These are phyloP conservation scores for Orchesella flavescens DNA, from an alignment of 2,888 invertebrate species.

Conservation along the genomic window DNA sequence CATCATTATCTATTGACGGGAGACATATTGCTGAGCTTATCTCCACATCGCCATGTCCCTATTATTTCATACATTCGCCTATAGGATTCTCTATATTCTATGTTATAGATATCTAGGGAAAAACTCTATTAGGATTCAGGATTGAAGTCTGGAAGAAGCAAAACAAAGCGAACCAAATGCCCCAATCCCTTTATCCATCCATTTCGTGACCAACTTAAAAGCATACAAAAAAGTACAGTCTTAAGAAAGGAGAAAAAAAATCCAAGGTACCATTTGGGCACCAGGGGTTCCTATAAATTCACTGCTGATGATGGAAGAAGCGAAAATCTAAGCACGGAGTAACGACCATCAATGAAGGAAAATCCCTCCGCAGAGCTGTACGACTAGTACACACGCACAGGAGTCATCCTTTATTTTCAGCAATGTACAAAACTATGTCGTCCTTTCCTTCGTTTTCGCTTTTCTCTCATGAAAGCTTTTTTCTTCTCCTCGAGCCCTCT, in stretches of 20 bases:
- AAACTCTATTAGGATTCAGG: neutral
- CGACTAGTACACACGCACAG: slow-evolving; percentile 61
- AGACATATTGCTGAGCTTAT: slow-evolving; percentile 53
- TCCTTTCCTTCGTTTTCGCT: neutral
- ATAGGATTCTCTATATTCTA: too few relatives aligned
- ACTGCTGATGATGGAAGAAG: slow-evolving; percentile 32
- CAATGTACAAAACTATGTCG: slow-evolving; percentile 39
- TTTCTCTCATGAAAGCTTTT: slow-evolving; percentile 27
- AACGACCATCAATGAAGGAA: slow-evolving; percentile 64
- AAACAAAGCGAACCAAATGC: slow-evolving; percentile 14
- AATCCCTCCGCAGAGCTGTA: slow-evolving; percentile 51
- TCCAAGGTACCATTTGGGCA: slow-evolving; percentile 50
- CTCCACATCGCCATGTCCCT: slow-evolving; percentile 15
- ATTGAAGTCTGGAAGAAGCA: slow-evolving; percentile 17
- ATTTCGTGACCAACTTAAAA: slow-evolving; percentile 62
- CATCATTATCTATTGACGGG: slow-evolving; percentile 57
- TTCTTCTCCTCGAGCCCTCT: slow-evolving; percentile 15
- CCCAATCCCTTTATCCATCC: slow-evolving; percentile 57
- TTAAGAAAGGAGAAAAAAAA: slow-evolving; percentile 21
- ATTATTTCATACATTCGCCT: slow-evolving; percentile 11
- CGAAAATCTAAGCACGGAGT: slow-evolving; percentile 60
- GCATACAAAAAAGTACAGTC: slow-evolving; percentile 6
- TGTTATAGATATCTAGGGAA: neutral
- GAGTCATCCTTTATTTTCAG: slow-evolving; percentile 58
- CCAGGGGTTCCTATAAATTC: slow-evolving; percentile 62